Evolutionary conservation across 2,113 vertebrate species (phyloP).

Genomic region (Hiodon tergisus): DNA sequence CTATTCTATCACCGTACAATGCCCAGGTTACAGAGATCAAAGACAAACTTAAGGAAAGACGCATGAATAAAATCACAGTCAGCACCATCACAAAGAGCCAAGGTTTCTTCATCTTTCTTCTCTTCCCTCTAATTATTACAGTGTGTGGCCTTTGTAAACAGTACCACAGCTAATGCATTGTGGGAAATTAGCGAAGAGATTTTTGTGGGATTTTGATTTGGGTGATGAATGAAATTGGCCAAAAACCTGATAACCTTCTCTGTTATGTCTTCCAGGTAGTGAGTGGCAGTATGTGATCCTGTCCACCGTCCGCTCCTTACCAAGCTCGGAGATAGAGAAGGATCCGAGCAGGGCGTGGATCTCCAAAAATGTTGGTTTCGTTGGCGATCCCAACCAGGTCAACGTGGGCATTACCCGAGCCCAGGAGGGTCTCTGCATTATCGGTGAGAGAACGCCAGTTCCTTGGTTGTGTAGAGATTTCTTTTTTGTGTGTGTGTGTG

Average conservation of each 20-base stretch:
- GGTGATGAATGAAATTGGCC: background rate
- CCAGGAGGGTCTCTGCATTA: slow-evolving; percentile 80
- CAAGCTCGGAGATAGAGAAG: slow-evolving; percentile 43
- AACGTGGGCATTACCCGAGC: slow-evolving; percentile 84
- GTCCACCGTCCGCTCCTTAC: slow-evolving; percentile 75
- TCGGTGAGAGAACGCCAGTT: slow-evolving; percentile 61
- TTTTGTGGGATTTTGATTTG: background rate
- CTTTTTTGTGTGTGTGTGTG: too few species aligned
- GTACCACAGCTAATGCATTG: background rate
- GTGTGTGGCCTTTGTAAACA: too few species aligned
- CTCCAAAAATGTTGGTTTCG: slow-evolving; percentile 72
- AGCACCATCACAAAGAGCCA: slow-evolving; percentile 86
- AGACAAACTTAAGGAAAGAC: slow-evolving; percentile 36
- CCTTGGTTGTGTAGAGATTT: background rate
- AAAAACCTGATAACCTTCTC: background rate
- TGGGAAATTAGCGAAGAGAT: background rate
- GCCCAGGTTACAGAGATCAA: slow-evolving; percentile 74
- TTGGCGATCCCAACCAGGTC: slow-evolving; percentile 75
- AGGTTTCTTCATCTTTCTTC: slow-evolving; percentile 55
- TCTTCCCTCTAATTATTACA: background rate
- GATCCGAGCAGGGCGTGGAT: slow-evolving; percentile 65
- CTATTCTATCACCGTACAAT: slow-evolving; percentile 80
- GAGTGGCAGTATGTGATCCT: slow-evolving; percentile 85
- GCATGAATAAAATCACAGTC: slow-evolving; percentile 52
- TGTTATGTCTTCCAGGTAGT: slow-evolving; percentile 63